Evolutionary conservation across 2,797 vertebrate species (phyloP).

Genomic region (Cephalopachus bancanus): DNA sequence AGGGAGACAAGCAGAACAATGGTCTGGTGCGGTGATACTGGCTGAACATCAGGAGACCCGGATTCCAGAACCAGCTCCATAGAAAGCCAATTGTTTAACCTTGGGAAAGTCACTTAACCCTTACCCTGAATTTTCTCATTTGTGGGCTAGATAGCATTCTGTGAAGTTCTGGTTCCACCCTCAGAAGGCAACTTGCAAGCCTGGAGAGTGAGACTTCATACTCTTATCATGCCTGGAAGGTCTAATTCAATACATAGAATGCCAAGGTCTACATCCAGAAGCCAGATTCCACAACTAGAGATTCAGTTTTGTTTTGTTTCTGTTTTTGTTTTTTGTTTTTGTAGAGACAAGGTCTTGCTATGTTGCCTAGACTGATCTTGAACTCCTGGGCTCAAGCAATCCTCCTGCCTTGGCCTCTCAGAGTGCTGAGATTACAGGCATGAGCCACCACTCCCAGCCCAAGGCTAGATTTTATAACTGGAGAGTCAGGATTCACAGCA

Average conservation of each 20-base stretch:
- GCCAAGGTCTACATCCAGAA: neutral
- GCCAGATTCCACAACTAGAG: neutral
- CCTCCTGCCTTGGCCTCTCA: no score
- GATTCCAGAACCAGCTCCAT: neutral
- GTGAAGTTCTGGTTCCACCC: neutral
- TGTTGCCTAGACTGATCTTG: no score
- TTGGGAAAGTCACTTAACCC: neutral
- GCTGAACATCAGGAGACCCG: neutral
- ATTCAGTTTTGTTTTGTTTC: neutral
- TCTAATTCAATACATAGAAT: neutral
- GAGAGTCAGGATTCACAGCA: neutral
- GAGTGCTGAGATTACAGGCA: no score
- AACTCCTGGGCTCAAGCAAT: no score
- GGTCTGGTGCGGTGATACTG: neutral
- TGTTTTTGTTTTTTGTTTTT: no score
- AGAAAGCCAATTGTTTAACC: neutral
- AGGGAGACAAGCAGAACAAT: neutral
- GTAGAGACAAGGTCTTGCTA: no score
- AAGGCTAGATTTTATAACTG: neutral
- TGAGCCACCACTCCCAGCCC: no score
- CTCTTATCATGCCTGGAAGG: neutral
- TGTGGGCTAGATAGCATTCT: neutral
- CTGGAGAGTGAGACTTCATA: neutral
- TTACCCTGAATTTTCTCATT: neutral
- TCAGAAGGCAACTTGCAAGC: neutral